Base-by-base conservation (phyloP, 92 coral and sea anemone species). In the Nematostella vectensis region DNA sequence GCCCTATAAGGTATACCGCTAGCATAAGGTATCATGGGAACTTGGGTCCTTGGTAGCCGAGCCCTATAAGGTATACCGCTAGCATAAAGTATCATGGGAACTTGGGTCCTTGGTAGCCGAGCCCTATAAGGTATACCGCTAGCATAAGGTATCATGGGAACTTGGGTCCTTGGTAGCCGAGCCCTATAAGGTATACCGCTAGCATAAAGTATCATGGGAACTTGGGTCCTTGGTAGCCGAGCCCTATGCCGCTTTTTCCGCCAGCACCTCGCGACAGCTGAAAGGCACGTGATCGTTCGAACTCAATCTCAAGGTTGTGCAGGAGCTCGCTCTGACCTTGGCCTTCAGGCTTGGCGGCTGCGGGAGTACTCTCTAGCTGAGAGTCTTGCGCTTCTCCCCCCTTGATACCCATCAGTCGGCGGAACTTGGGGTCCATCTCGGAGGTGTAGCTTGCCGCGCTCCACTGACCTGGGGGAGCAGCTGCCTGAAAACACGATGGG, bases 251-350 rank as follows among this genome's bases (percentile, higher is more conserved):
- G 55, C 99, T 93, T 59, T 93, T 93, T 15, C 99, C 99, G 6
- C 99, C 99, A 15, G 99, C 99, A 24, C 99, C 99, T 60, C 99
- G 61, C 12, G 99, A 93, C 25, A 93, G 67, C 71, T 93, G 99
- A 48, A 86, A 93, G 11, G 88, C 96, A 12, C 99, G 87, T 20
- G 99, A 93, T 2, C 99, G 83, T 62, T 93, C 99, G 58, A 93
- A 93, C 64, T 93, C 99, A 31, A 67, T 68, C 45, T 93, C 99
- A 31, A 93, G 80, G 45, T 93, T 74, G 21, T 70, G 81, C 76
- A 93, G 65, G 21, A 93, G 77, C 42, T 77, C 15, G 70, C 68
- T 57, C 74, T 71, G 27, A 67, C 53, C 47, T 49, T 67, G 40
- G 29, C 51, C 75, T 0, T 70, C 66, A 9, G 61, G 51, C 55